phyloP scores from a whole-genome alignment of 2,888 invertebrate genomes.

The Cataglyphis albicans region DNA sequence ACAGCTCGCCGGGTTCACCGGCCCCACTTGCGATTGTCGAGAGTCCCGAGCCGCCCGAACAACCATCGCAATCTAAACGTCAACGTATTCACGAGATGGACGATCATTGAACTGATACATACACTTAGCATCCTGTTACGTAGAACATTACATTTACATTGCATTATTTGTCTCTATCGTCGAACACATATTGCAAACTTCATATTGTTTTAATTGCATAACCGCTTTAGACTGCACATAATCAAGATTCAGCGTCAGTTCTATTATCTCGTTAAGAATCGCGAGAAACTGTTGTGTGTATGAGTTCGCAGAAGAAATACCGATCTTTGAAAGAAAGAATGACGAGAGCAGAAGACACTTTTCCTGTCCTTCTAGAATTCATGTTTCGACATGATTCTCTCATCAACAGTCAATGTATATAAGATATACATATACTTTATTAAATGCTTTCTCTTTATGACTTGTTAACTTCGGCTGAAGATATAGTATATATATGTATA shows the following conservation, averaged over 20 bases:
- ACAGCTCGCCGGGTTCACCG: slow-evolving; percentile 85
- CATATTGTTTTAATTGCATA: slow-evolving; percentile 68
- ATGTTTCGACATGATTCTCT: slow-evolving; percentile 29
- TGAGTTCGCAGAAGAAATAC: slow-evolving; percentile 24
- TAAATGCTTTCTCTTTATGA: slow-evolving; percentile 53
- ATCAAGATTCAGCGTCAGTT: slow-evolving; percentile 52
- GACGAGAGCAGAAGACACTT: slow-evolving; percentile 46
- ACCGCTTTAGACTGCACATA: slow-evolving; percentile 70
- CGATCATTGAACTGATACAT: slow-evolving; percentile 83
- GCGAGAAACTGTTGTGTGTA: slow-evolving; percentile 31
- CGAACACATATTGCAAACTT: slow-evolving; percentile 77
- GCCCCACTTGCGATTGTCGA: slow-evolving; percentile 85
- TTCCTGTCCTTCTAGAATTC: slow-evolving; percentile 34
- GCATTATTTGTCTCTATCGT: slow-evolving; percentile 79
- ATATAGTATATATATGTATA: slow-evolving; percentile 50
- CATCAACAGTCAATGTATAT: slow-evolving; percentile 61
- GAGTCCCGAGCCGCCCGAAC: slow-evolving; percentile 84
- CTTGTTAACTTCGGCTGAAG: slow-evolving; percentile 42
- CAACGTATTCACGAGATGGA: slow-evolving; percentile 84
- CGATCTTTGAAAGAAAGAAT: slow-evolving; percentile 11
- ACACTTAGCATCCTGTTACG: slow-evolving; percentile 79
- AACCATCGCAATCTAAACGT: slow-evolving; percentile 80
- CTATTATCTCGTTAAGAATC: slow-evolving; percentile 22
- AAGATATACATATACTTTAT: slow-evolving; percentile 47
- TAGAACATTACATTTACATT: slow-evolving; percentile 82